A percentile compares a stretch with the other conserved stretches of the same genome.
phyloP scores from a whole-genome alignment of 2,888 invertebrate species.

The Eugnorisma glareosa region DNA sequence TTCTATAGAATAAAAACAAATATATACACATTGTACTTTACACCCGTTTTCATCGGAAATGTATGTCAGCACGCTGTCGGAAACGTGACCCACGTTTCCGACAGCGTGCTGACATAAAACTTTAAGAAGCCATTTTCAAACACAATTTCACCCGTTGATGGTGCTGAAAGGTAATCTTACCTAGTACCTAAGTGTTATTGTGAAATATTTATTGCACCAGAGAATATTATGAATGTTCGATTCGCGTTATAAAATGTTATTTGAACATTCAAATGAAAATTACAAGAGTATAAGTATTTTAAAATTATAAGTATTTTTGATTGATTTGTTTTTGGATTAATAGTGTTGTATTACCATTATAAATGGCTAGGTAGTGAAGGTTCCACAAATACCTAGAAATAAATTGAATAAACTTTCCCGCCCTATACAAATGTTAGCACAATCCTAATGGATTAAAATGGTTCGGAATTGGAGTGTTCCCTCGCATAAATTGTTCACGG shows the following conservation, averaged over 20 bases:
- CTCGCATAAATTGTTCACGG: conserved; percentile 41
- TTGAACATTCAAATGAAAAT: neutral
- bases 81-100: conserved; percentile 40
- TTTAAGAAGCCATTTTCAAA: conserved; percentile 17
- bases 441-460: conserved; percentile 35
- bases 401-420: conserved; percentile 18
- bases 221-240: neutral
- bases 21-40: neutral
- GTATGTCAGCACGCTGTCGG: no score
- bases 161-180: neutral
- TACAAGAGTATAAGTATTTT: rapidly evolving
- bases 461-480: conserved; percentile 14
- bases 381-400: neutral
- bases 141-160: neutral
- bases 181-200: neutral
- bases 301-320: neutral
- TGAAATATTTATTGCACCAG: neutral
- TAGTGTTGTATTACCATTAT: neutral
- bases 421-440: conserved; percentile 27
- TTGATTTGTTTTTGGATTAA: neutral
- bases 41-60: conserved; percentile 7
- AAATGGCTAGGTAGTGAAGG: neutral
- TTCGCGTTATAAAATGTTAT: neutral
- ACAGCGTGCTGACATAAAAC: neutral
- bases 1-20: neutral